These are phyloP conservation scores for Trichopoda pennipes DNA, from an alignment of 2,888 invertebrate species.

Conservation along the genomic window DNA sequence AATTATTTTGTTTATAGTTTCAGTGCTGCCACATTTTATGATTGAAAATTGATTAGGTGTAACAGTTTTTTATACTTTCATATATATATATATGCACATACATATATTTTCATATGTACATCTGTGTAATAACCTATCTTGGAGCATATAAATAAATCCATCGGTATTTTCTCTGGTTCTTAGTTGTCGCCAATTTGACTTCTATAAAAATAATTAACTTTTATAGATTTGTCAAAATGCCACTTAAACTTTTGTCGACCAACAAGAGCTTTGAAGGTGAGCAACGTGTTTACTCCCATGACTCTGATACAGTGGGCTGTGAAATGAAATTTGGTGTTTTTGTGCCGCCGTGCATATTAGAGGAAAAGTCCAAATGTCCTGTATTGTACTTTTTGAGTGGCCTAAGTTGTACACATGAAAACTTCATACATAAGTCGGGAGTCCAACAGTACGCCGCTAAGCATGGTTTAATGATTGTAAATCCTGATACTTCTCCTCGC, in stretches of 20 bases:
- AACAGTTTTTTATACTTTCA: not conserved
- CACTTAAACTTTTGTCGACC: slow-evolving; percentile 74
- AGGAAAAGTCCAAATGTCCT: slow-evolving; percentile 83
- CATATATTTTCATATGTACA: not conserved
- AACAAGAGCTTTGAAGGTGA: slow-evolving; percentile 76
- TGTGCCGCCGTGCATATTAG: slow-evolving; percentile 87
- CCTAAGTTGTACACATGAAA: slow-evolving; percentile 95
- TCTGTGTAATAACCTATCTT: no score
- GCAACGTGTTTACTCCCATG: slow-evolving; percentile 78
- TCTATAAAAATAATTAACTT: not conserved
- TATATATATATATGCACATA: not conserved
- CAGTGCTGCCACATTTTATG: not conserved
- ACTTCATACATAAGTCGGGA: slow-evolving; percentile 97
- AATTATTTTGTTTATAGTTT: no score
- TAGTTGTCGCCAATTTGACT: not conserved
- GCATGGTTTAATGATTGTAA: slow-evolving; percentile 92
- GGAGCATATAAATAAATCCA: no score
- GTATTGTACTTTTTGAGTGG: slow-evolving; percentile 96
- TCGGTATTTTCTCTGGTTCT: no score
- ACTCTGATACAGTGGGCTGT: slow-evolving; percentile 86
- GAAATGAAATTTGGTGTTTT: slow-evolving; percentile 96
- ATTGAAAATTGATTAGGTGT: not conserved
- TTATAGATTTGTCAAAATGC: slow-evolving; percentile 62
- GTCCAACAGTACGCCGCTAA: slow-evolving; percentile 94
- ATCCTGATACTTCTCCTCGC: slow-evolving; percentile 97